Evolutionary conservation across 2,113 vertebrate species (phyloP).

Genomic region (Thinocorus orbignyianus): DNA sequence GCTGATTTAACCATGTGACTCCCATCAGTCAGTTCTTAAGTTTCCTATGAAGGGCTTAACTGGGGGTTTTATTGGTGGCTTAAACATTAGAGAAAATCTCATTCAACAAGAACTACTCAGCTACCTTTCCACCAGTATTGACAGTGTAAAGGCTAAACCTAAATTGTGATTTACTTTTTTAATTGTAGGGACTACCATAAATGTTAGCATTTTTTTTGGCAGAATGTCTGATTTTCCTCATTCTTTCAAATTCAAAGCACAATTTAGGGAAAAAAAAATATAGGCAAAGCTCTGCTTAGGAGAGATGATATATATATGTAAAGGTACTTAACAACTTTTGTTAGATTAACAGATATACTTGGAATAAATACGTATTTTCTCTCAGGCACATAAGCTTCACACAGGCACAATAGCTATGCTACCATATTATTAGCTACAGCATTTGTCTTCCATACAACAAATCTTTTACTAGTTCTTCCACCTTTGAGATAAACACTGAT

Average conservation of each 20-base stretch:
- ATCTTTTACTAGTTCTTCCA: not conserved
- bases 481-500: not conserved
- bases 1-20: slow-evolving; percentile 58
- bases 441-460: not conserved
- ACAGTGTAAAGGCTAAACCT: not conserved
- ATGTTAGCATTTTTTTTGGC: not conserved
- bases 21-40: slow-evolving; percentile 60
- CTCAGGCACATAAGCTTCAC: not conserved
- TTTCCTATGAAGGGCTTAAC: slow-evolving; percentile 46
- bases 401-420: not conserved
- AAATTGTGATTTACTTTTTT: not conserved
- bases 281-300: not conserved
- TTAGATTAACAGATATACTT: not conserved
- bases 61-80: slow-evolving; percentile 30
- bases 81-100: slow-evolving; percentile 38
- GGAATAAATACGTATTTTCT: slow-evolving; percentile 28
- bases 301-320: not conserved
- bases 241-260: not conserved
- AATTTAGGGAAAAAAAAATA: not conserved
- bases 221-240: not conserved
- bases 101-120: slow-evolving; percentile 36
- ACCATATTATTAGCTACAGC: not conserved
- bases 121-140: slow-evolving; percentile 15
- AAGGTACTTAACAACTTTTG: not conserved
- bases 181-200: not conserved